Evolutionary conservation across 92 coral and sea anemone species (phyloP), one percentile per base, ranked within the genome.

Genomic region (Actinernus sp.): DNA sequence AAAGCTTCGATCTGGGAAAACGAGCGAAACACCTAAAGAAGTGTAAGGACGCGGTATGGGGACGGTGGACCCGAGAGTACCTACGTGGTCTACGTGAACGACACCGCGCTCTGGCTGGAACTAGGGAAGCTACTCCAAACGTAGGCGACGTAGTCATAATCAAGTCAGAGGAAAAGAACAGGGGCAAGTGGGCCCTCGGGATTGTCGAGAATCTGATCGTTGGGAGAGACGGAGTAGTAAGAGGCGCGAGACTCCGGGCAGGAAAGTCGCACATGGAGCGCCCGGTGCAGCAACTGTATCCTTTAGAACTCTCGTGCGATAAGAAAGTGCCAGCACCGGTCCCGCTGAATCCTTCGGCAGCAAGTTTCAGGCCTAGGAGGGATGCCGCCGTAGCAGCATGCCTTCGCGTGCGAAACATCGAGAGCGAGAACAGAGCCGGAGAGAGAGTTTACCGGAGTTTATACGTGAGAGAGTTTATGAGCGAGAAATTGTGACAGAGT

Each of bases 331-430:
- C 19, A 10, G 30, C 40, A 8, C 30, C 9, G 11, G 39, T 22
- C 30, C 43, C 19, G 29, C 38, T 14, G 21, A 47, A 59, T 28
- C 49, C 60, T 7, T 31, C 13, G 18, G 79, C 66, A 0, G 27
- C 41, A 9, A 23, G 31, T 18, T 69, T 61, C 20, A 60, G 79
- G 54, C 56, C 68, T 28, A 72, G 48, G 30, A 33, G 59, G 55
- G 79, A 72, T 27, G 79, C 69, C 36, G 79, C 79, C 13, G 36
- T 32, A 9, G 79, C 79, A 16, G 79, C 79, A 18, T 16, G 69
- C 14, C 34, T 72, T 24, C 68, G 79, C 13, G 48, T 58, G 1
- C 79, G 47, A 26, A 18, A 58, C 16, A 49, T 49, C 22, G n/a
- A n/a, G n/a, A n/a, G n/a, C n/a, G n/a, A n/a, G n/a, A n/a, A n/a